Evolutionary conservation across 2,797 vertebrate species (phyloP).

Genomic region (Hephaestus fuliginosus): DNA sequence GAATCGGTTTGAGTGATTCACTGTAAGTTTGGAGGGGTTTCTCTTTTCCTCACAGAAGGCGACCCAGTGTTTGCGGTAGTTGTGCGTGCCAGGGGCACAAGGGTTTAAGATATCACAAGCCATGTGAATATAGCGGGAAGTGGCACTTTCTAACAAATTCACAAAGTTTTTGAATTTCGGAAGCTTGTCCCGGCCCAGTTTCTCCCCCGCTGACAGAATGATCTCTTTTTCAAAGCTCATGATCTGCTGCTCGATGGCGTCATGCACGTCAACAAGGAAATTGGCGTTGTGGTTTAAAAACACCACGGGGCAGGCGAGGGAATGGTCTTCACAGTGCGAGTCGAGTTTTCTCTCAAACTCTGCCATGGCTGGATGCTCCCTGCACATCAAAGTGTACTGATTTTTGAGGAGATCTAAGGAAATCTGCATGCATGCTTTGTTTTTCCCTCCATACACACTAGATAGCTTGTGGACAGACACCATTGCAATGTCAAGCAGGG

Average conservation of each 20-base stretch:
- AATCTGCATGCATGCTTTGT: constrained; percentile 64
- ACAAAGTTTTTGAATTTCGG: constrained; percentile 80
- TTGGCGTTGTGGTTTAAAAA: constrained; percentile 82
- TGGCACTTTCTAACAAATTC: constrained; percentile 84
- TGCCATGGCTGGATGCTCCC: constrained; percentile 76
- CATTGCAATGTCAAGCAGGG: constrained; percentile 84
- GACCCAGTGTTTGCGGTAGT: constrained; percentile 83
- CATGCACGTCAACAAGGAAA: constrained; percentile 82
- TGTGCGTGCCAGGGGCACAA: constrained; percentile 35
- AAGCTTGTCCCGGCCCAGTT: constrained; percentile 83
- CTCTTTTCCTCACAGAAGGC: constrained; percentile 85
- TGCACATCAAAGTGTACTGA: constrained; percentile 80
- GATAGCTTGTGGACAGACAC: constrained; percentile 83
- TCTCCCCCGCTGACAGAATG: constrained; percentile 67
- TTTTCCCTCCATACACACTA: constrained; percentile 72
- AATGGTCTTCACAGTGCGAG: constrained; percentile 2
- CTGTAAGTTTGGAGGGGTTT: constrained; percentile 78
- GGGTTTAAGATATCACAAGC: constrained; percentile 79
- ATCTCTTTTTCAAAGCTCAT: constrained; percentile 82
- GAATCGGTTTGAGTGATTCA: constrained; percentile 74
- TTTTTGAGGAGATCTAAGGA: constrained; percentile 83
- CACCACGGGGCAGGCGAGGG: constrained; percentile 71
- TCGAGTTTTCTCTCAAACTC: constrained; percentile 76
- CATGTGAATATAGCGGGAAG: constrained; percentile 86
- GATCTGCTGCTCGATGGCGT: constrained; percentile 81